A percentile compares a stretch with the other conserved stretches of the same genome.
Evolutionary conservation across 2,888 invertebrate genomes (phyloP).

Genomic region (Lathronympha strigana): DNA sequence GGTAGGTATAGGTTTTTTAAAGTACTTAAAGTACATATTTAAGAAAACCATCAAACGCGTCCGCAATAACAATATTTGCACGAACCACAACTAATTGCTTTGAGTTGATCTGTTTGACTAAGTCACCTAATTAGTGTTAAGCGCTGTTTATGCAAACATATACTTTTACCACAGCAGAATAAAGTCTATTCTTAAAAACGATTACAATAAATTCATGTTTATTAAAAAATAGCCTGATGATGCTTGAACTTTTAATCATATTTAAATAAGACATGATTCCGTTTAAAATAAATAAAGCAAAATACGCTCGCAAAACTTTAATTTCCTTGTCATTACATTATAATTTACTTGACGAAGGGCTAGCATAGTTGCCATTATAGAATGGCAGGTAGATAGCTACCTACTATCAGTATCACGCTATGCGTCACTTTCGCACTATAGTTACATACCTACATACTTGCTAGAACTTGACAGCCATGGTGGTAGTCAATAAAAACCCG

Average conservation of each 20-base stretch:
- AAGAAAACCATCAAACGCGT: constrained; percentile 36
- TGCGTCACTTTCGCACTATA: too few relatives aligned
- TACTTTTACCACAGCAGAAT: background rate
- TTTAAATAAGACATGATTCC: background rate
- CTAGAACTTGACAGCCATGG: too few relatives aligned
- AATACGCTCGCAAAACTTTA: too few relatives aligned
- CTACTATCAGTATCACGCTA: too few relatives aligned
- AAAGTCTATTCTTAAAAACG: background rate
- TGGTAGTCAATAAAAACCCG: too few relatives aligned
- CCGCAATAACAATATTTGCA: constrained; percentile 41
- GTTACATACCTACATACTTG: too few relatives aligned
- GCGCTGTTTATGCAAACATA: background rate
- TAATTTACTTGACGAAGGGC: too few relatives aligned
- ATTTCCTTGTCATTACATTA: too few relatives aligned
- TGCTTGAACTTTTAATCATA: background rate
- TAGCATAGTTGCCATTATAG: too few relatives aligned
- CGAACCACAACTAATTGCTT: constrained; percentile 43
- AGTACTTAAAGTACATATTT: background rate
- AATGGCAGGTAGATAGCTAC: too few relatives aligned
- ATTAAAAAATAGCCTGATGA: background rate
- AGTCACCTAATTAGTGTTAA: constrained; percentile 40
- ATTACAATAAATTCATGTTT: background rate
- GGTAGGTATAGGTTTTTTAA: too few relatives aligned
- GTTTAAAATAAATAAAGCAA: too few relatives aligned
- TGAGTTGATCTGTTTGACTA: constrained; percentile 38